Evolutionary conservation across 2,888 invertebrate species (phyloP), one percentile per base, ranked within the genome.

Genomic region (Polietes domitor): DNA sequence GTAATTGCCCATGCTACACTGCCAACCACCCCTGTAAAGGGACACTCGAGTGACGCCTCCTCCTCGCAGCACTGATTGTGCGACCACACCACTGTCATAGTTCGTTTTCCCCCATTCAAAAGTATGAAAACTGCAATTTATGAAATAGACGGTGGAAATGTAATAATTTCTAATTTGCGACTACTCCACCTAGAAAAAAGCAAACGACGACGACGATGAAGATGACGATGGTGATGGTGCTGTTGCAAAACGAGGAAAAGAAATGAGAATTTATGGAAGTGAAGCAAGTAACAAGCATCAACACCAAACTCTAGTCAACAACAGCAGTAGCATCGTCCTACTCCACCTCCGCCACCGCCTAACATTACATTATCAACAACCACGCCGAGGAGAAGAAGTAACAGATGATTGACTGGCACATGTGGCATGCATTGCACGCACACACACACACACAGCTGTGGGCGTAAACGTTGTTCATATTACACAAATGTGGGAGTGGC

Each of bases 161-260:
- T 80, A 83, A 83, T 83, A 77, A 80, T 80, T 80, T 80, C 71
- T 75, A 77, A 83, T 77, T 80, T 80, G 63, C n/a, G 17, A 71
- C 74, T 74, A 71, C 50, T 32, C 10, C 37, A 37, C 19, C 65
- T 5, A n/a, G 26, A 73, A 17, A 50, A 26, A 55, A 21, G 24
- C 43, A 21, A 68, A 21, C 21, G 10, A 24, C n/a, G 68, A 68
- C 24, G 41, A 12, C 2, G 43, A 58, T 10, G 26, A 12, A n/a
- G 26, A 7, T 65, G 24, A 68, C 12, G 43, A 65, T 10, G 63
- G 32, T 19, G 10, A 21, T 65, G 17, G 24, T 68, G 41, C 41
- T 65, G 17, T 65, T 24, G 58, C 58, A 26, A 58, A 24, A 58
- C 19, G n/a, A 63, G 5, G 61, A 76, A 65, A 61, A 73, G 28